A percentile compares a stretch with the other conserved stretches of the same genome.
Evolutionary conservation across 1,140 invertebrate species (phyloP).

Genomic region (Temnothorax curvispinosus): DNA sequence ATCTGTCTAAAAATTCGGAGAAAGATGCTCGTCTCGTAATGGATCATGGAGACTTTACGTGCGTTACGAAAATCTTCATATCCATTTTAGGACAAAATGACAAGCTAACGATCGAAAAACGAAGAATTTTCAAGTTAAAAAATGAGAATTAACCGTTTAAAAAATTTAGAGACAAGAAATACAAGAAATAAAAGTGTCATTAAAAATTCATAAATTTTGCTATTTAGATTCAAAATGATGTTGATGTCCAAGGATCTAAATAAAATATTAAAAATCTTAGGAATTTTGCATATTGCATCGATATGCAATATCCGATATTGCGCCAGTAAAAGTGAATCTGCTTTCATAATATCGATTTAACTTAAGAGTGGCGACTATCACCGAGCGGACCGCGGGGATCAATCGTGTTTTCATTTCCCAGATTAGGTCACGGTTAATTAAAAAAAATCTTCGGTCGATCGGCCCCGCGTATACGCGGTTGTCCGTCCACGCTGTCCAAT

Average conservation of each 20-base stretch:
- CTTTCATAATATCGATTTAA: constrained; percentile 22
- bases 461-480: neutral
- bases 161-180: neutral
- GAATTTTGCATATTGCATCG: neutral
- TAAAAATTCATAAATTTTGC: neutral
- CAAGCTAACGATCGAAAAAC: neutral
- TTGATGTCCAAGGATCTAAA: neutral
- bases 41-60: neutral
- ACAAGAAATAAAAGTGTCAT: neutral
- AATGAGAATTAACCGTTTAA: neutral
- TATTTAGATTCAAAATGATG: neutral
- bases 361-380: constrained; percentile 14
- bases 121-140: neutral
- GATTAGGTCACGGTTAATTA: constrained; percentile 58
- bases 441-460: constrained; percentile 20
- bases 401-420: constrained; percentile 50
- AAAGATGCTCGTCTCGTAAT: neutral
- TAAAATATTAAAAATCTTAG: neutral
- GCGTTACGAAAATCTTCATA: neutral
- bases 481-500: constrained; percentile 31
- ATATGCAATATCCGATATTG: neutral
- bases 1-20: neutral
- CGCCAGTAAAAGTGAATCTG: neutral
- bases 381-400: neutral
- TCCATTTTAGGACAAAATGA: neutral